Evolutionary conservation across 2,797 vertebrate species (phyloP), one percentile per base, ranked within the genome.

Genomic region (Smutsia temminckii): DNA sequence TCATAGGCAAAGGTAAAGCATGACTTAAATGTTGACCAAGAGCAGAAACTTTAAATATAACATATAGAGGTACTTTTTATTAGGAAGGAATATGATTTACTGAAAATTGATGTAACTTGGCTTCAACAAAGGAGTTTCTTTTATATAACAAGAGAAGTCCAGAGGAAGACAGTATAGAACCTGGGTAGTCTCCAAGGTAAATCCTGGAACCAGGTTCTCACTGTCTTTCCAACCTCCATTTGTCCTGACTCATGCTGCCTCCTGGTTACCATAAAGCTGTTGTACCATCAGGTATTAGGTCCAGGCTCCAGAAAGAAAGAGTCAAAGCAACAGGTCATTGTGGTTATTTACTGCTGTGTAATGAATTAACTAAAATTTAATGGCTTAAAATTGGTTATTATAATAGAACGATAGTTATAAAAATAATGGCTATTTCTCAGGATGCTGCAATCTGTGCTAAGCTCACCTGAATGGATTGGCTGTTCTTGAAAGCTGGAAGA

Each of bases 221-320:
- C 2, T 42, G 5, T 25, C 32, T 57, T 49, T 17, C 11, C 13
- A 8, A 46, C 46, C 46, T 46, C 46, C 9, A 11, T 78, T 53
- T 6, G 25, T 21, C 20, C 27, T 71, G 7, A 21, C 21, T 89
- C 32, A 34, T 16, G 8, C 4, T 11, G 11, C 23, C 27, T 61
- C 2, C 2, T 81, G 13, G 4, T 66, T 7, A 63, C 29, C 6
- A 34, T 5, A 27, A 42, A 2, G 16, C 29, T 34, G 4, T 0
- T 46, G n/a, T 16, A 27, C 3, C 1, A 49, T 7, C 7, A 17
- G 1, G 0, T 12, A 4, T 46, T 17, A 64, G 3, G 2, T 6
- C 23, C 13, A 66, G 6, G 9, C 8, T 51, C 12, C 51, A 68
- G 40, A 74, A 49, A 61, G 11, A 77, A 72, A 46, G 11, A 37